Conservation (phyloP, 2,113 vertebrate species). For the Dasyprocta punctata region DNA sequence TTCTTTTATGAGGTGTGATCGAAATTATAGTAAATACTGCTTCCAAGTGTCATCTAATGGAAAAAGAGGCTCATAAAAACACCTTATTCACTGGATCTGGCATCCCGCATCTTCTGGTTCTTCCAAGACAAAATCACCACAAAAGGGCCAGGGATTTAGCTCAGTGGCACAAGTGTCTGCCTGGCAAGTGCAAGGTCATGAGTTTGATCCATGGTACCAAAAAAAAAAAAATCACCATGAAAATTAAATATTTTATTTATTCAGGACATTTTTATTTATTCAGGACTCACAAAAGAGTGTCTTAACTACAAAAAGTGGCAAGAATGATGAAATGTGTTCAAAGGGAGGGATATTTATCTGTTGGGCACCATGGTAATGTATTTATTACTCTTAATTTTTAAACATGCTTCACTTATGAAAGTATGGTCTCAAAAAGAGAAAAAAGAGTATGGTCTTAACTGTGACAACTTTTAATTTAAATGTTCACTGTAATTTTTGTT, state of each 20-base stretch:
- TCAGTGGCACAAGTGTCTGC: too few species aligned
- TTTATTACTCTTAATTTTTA: background rate
- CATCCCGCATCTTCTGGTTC: background rate
- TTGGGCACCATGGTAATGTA: background rate
- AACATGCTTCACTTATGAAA: too few species aligned
- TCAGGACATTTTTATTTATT: background rate
- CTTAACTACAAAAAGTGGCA: background rate
- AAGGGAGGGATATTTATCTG: background rate
- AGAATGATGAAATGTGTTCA: background rate
- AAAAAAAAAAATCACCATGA: background rate
- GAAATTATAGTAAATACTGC: background rate
- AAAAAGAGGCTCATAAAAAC: background rate
- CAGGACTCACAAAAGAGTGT: background rate
- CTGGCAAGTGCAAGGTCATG: too few species aligned
- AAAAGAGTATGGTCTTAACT: background rate
- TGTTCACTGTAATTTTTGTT: background rate
- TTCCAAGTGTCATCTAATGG: background rate
- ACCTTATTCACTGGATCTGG: background rate
- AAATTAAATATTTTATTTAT: background rate
- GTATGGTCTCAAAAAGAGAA: too few species aligned
- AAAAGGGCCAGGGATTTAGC: too few species aligned
- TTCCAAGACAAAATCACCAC: background rate
- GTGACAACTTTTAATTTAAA: background rate
- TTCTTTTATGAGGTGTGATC: background rate
- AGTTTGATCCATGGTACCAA: too few species aligned